Base-by-base conservation (phyloP, 2,888 invertebrate species). In the Apodemia zela region DNA sequence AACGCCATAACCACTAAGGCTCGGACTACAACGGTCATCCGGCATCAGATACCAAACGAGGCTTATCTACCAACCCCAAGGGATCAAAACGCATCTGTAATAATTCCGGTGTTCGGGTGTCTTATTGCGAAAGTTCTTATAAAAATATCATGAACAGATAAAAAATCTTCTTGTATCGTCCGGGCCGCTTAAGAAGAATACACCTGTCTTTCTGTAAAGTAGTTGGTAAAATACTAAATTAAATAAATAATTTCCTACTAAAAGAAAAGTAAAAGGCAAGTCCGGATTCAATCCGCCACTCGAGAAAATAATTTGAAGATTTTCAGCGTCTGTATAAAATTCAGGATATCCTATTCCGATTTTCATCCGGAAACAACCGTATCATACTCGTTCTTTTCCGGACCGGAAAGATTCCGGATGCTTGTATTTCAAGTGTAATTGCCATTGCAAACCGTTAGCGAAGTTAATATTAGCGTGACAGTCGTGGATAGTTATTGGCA, bases 1-100 rank as follows among this genome's bases (percentile, higher is more conserved):
- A 78, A 77, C 77, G 69, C 72, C 71, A 67, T 70, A 71, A 74
- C 68, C 75, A 73, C 71, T 73, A 73, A 67, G 71, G 73, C 70
- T 67, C 67, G 67, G 65, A 68, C 63, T 62, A 60, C 61, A 60
- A 68, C 71, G 45, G 25, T 15, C 54, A 25, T 54, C 54, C n/a
- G 60, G 47, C 21, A 47, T 45, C 15, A n/a, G 45, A n/a, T 45
- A n/a, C 45, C 45, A 42, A 15, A 15, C 42, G 6, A 45, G 7
- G n/a, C n/a, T n/a, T 42, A 2, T 45, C 2, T 1, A 45, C 6
- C 45, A 1, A n/a, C 42, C 45, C 45, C 7, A 0, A 45, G 8
- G 45, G n/a, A n/a, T n/a, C 6, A 45, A 45, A 45, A n/a, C 45
- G 45, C 45, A n/a, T n/a, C n/a, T 0, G 45, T 45, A 45, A 45